Percentiles rank a stretch among this genome's conserved stretches.
Evolutionary conservation across 2,113 vertebrate species (phyloP).

Genomic region (Siphamia tubifer): DNA sequence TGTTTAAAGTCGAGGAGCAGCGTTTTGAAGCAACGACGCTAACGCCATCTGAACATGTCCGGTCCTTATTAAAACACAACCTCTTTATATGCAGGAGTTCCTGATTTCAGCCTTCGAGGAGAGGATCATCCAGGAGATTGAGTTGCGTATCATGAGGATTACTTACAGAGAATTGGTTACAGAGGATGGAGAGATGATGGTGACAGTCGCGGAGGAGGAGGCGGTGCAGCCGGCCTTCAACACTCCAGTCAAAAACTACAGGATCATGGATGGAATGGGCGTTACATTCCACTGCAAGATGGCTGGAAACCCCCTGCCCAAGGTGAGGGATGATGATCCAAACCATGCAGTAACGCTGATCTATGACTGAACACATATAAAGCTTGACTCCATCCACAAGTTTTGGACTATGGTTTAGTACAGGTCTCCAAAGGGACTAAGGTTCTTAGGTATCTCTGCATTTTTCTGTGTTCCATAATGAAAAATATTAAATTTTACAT

Average conservation of each 20-base stretch:
- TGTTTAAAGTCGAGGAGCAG: no score
- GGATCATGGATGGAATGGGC: slow-evolving; percentile 92
- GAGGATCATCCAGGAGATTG: slow-evolving; percentile 96
- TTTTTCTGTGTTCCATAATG: no score
- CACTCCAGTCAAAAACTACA: slow-evolving; percentile 91
- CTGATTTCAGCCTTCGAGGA: slow-evolving; percentile 95
- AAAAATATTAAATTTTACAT: no score
- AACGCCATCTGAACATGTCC: neutral
- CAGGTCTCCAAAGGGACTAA: no score
- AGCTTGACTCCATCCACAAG: no score
- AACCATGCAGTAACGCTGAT: no score
- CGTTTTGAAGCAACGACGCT: neutral
- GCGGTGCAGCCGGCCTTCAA: slow-evolving; percentile 87
- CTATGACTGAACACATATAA: no score
- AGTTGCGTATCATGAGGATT: slow-evolving; percentile 93
- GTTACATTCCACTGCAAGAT: slow-evolving; percentile 96
- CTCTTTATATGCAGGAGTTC: slow-evolving; percentile 83
- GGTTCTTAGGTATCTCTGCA: no score
- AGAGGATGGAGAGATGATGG: slow-evolving; percentile 91
- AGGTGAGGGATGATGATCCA: no score
- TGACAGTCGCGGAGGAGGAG: slow-evolving; percentile 87
- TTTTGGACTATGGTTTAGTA: no score
- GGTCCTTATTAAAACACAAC: neutral
- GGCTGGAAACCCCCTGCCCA: slow-evolving; percentile 90
- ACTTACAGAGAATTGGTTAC: slow-evolving; percentile 89